Evolutionary conservation across 2,797 vertebrate genomes (phyloP).

Genomic region (Tolypeutes matacus): DNA sequence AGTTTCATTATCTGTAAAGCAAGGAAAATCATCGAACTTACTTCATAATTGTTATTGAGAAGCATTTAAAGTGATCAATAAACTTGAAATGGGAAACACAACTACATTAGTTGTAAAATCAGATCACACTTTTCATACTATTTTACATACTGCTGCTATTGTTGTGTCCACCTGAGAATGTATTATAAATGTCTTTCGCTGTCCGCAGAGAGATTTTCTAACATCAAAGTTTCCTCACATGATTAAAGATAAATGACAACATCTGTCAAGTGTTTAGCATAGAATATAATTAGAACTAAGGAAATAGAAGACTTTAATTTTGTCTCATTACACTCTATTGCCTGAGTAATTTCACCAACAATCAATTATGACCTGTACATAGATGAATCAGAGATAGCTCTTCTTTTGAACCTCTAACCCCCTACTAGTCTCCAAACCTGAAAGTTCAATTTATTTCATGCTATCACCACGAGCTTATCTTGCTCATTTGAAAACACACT

Average conservation of each 20-base stretch:
- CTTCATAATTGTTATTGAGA: not conserved
- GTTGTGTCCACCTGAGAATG: not conserved
- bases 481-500: not conserved
- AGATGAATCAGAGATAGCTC: not conserved
- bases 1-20: not conserved
- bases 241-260: slow-evolving; percentile 8
- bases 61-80: not conserved
- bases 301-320: not conserved
- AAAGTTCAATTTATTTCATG: slow-evolving; percentile 15
- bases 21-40: not conserved
- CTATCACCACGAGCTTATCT: not conserved
- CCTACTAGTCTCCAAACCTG: not conserved
- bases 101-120: not conserved
- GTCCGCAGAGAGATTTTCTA: not conserved
- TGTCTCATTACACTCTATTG: not conserved
- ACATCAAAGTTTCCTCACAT: not conserved
- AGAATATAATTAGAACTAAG: not conserved
- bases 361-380: not conserved
- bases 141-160: not conserved
- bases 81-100: not conserved
- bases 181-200: not conserved
- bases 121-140: not conserved
- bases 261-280: not conserved
- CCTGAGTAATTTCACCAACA: not conserved
- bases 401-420: not conserved